Evolutionary conservation across 2,888 invertebrate genomes (phyloP), one percentile per base, ranked within the genome.

Genomic region (Podotricha telesiphe): DNA sequence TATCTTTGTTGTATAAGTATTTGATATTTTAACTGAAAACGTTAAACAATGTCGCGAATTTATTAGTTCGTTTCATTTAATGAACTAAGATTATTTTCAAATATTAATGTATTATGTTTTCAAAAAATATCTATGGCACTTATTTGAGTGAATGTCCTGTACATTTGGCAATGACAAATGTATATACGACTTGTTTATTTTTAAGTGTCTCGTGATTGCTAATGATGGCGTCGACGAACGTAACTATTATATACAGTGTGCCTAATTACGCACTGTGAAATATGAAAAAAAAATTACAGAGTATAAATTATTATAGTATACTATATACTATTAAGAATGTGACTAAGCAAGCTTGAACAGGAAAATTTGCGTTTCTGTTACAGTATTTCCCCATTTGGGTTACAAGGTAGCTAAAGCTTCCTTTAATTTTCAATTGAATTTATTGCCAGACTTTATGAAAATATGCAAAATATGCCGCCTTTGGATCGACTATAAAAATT

Each of bases 181-280:
- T 53, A 28, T 42, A 58, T 76, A 65, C 70, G 71, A 74, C 78
- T 83, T 88, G 85, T 87, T 87, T 90, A 89, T 89, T 89, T 89
- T 85, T 79, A 83, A 80, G 69, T 77, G 80, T 85, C 84, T 78
- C 81, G 83, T 87, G 82, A 81, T 76, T 73, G 68, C 74, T 77
- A 69, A 73, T 71, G 71, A 74, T 74, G 71, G 61, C 67, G 67
- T 45, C 58, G 59, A 51, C 59, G 63, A 70, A 69, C 69, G 64
- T 68, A 64, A 68, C 56, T 66, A 53, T 19, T 67, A 65, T 15
- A 53, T 2, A 59, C 42, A 51, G 58, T n/a, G 42, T 67, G 22
- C 40, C 55, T 56, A 68, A 65, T 72, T 69, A 70, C 74, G 73
- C 66, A 65, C 70, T 19, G 20, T 15, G 22, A 59, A 20, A 59